Conservation (phyloP, 2,797 vertebrate genomes). For the Menidia menidia region DNA sequence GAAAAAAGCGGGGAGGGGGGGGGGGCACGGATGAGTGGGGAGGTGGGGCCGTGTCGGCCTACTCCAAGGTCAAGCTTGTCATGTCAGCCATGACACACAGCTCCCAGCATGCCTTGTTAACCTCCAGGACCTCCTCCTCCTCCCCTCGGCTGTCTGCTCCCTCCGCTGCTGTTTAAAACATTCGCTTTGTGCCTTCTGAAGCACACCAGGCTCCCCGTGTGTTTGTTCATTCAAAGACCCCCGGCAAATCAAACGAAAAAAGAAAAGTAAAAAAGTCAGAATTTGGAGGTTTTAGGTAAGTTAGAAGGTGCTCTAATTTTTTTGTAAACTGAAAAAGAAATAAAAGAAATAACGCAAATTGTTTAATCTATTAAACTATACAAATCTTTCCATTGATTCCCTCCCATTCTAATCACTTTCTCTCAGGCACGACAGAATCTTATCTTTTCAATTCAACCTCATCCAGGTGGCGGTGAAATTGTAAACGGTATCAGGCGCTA, state of each 20-base stretch:
- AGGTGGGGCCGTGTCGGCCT: slow-evolving; percentile 51
- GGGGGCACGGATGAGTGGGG: background rate
- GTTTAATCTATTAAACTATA: too few species aligned
- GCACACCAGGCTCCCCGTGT: background rate
- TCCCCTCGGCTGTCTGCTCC: slow-evolving; percentile 11
- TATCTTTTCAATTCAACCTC: too few species aligned
- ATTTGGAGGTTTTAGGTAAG: too few species aligned
- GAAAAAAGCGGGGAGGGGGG: slow-evolving; percentile 7
- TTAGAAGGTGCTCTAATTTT: too few species aligned
- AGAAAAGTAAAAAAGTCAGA: too few species aligned
- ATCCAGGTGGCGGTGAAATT: too few species aligned
- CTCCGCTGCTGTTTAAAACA: slow-evolving; percentile 35
- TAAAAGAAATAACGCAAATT: too few species aligned
- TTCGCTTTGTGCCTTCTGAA: slow-evolving; percentile 11
- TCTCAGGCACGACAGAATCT: too few species aligned
- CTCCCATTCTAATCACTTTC: too few species aligned
- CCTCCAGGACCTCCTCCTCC: slow-evolving; percentile 57
- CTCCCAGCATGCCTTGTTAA: slow-evolving; percentile 78
- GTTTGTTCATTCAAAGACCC: background rate
- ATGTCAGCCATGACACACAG: slow-evolving; percentile 82
- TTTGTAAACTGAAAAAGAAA: too few species aligned
- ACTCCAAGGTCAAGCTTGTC: slow-evolving; percentile 82
- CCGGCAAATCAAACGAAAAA: background rate
- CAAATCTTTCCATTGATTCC: too few species aligned
- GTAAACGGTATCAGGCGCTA: too few species aligned